Evolutionary conservation across 2,113 vertebrate species (phyloP), one percentile per base, ranked within the genome.

Genomic region (Heterochromis multidens): DNA sequence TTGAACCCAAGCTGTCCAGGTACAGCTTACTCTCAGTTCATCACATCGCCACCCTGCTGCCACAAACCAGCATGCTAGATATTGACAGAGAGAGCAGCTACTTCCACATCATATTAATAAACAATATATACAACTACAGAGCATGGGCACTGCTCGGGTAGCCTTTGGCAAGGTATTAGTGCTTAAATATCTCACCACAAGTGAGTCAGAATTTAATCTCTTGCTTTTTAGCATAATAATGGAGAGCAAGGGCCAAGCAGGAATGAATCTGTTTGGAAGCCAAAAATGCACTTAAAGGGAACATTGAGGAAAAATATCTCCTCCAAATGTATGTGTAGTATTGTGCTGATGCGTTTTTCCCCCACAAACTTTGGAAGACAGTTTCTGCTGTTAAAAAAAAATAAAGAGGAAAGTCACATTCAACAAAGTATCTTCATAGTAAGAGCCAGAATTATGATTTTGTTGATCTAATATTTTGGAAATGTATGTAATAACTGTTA

Each of bases 191-290:
- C 23, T 40, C 52, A 59, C 33, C 72, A 82, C 59, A 33, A 84
- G 52, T 82, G 86, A 85, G 79, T 91, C 90, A 79, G 57, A 83
- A 77, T 84, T 59, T 72, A 82, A 84, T 84, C 81, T 59, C 61
- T 16, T n/a, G 59, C 27, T 77, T 80, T 77, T 84, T 81, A 83
- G 62, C 79, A 86, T 86, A 58, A 88, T 74, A 80, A 84, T 77
- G 52, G 23, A 60, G 25, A 83, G 11, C 43, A 70, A 49, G 14
- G 31, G 78, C 35, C 46, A 11, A 60, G 21, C 37, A n/a, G 56
- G 60, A 35, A 23, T 19, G 25, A 63, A 49, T 43, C 12, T 40
- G 78, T 35, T 57, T 72, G 21, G 58, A 57, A 76, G 76, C 61
- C 56, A 83, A 57, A 37, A 85, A 70, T 21, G 46, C 63, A 60